Evolutionary conservation across 2,113 vertebrate species (phyloP).

Genomic region (Prunella fulvescens): DNA sequence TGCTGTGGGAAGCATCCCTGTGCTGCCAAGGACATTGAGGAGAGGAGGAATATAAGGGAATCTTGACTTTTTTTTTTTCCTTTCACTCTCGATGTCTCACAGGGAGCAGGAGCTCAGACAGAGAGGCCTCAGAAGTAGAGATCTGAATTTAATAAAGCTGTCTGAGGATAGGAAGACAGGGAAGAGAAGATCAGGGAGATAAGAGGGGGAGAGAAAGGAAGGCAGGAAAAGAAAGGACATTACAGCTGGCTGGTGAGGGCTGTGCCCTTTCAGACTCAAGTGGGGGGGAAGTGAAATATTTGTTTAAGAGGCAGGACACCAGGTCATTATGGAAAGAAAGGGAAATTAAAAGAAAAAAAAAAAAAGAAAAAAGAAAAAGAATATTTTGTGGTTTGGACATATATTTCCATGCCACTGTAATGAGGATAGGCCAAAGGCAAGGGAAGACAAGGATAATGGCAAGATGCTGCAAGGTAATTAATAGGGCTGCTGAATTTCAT

Average conservation of each 20-base stretch:
- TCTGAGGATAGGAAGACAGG: not conserved
- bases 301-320: not conserved
- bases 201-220: conserved; percentile 5
- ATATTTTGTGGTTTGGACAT: not conserved
- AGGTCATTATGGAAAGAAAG: not conserved
- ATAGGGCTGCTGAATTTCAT: not conserved
- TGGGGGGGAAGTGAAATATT: not conserved
- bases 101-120: not conserved
- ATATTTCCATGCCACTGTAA: not conserved
- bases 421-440: not conserved
- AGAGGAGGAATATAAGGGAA: not conserved
- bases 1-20: not conserved
- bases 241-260: not conserved
- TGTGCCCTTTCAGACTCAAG: not conserved
- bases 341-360: not conserved
- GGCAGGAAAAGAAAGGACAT: conserved; percentile 5
- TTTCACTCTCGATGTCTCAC: not conserved
- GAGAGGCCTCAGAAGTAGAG: not conserved
- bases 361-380: not conserved
- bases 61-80: not conserved
- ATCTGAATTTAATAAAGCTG: conserved; percentile 53
- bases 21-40: not conserved
- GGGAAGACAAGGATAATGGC: not conserved
- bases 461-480: not conserved
- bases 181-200: conserved; percentile 21